phyloP scores from a whole-genome alignment of 2,888 invertebrate genomes.

The Acronicta aceris region DNA sequence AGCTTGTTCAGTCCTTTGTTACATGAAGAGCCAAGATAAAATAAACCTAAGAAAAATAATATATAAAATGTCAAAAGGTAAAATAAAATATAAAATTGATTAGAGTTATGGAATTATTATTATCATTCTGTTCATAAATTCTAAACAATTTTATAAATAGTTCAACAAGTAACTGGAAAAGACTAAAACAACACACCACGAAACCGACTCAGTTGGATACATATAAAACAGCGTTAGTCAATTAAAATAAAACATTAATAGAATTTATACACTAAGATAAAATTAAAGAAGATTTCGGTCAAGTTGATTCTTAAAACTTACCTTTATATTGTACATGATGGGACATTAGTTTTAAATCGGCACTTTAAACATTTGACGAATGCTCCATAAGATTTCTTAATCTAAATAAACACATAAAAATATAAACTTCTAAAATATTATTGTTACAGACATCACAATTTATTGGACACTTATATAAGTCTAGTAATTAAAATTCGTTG shows the following conservation, averaged over 20 bases:
- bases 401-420: slow-evolving; percentile 88
- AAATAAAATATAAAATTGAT: slow-evolving; percentile 72
- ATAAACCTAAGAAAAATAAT: slow-evolving; percentile 70
- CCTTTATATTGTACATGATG: slow-evolving; percentile 51
- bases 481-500: slow-evolving; percentile 86
- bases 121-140: slow-evolving; percentile 58
- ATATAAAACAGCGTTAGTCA: slow-evolving; percentile 56
- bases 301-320: slow-evolving; percentile 62
- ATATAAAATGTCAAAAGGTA: slow-evolving; percentile 77
- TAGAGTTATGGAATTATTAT: slow-evolving; percentile 62
- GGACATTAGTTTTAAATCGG: slow-evolving; percentile 52
- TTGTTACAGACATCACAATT: slow-evolving; percentile 88
- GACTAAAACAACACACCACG: slow-evolving; percentile 64
- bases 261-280: slow-evolving; percentile 42
- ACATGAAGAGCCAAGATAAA: slow-evolving; percentile 55
- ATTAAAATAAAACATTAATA: slow-evolving; percentile 55
- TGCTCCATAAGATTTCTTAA: slow-evolving; percentile 77
- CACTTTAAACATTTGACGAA: slow-evolving; percentile 85
- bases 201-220: slow-evolving; percentile 48
- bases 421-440: slow-evolving; percentile 87
- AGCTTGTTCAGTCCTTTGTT: slow-evolving; percentile 73
- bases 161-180: slow-evolving; percentile 60
- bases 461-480: slow-evolving; percentile 84
- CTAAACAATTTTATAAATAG: slow-evolving; percentile 64
- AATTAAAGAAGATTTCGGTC: slow-evolving; percentile 48